Evolutionary conservation across 2,113 vertebrate genomes (phyloP).

Genomic region (Scopus umbretta): DNA sequence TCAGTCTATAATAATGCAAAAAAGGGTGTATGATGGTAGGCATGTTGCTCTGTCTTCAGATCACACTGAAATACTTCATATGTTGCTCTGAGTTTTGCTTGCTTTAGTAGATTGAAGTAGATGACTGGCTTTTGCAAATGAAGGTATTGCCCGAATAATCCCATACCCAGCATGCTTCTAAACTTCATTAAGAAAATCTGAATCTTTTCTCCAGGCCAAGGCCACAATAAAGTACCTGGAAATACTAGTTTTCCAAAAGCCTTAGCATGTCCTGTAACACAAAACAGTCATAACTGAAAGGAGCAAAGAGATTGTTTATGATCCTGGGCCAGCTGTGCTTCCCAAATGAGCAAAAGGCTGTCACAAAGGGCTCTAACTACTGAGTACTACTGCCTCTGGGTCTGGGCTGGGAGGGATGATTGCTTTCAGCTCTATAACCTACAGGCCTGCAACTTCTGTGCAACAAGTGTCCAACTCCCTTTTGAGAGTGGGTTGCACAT

Average conservation of each 20-base stretch:
- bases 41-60: not conserved
- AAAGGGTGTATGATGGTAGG: not conserved
- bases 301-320: not conserved
- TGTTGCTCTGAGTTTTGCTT: not conserved
- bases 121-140: not conserved
- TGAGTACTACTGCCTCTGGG: not conserved
- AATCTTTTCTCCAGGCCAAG: not conserved
- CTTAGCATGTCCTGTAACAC: not conserved
- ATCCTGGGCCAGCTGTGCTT: not conserved
- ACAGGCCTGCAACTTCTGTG: not conserved
- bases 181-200: not conserved
- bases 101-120: not conserved
- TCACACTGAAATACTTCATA: not conserved
- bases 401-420: not conserved
- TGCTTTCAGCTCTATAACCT: not conserved
- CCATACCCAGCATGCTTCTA: not conserved
- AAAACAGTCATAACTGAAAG: accelerated
- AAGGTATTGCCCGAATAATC: not conserved
- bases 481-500: not conserved
- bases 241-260: not conserved
- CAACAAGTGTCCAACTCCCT: not conserved
- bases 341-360: not conserved
- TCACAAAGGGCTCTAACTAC: not conserved
- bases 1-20: not conserved
- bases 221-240: not conserved